Conservation (phyloP, 1,140 invertebrate genomes). For the Andrena cerasifolii region DNA sequence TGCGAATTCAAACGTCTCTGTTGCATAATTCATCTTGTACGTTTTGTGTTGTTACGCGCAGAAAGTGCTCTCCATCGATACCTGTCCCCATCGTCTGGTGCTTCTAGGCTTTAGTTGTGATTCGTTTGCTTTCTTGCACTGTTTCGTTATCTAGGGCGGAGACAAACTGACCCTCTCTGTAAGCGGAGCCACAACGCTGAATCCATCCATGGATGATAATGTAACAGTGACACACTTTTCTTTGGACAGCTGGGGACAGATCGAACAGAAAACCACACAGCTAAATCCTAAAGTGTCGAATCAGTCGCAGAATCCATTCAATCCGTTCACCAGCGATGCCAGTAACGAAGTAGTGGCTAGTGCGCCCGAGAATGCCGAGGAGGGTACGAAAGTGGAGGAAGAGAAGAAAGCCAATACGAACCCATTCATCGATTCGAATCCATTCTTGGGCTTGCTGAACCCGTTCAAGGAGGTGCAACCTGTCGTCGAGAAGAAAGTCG, state of each 20-base stretch:
- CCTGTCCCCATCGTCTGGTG: constrained; percentile 42
- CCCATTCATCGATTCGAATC: constrained; percentile 84
- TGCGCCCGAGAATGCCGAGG: constrained; percentile 55
- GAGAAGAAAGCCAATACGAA: constrained; percentile 82
- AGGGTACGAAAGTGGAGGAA: constrained; percentile 65
- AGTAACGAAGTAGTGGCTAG: constrained; percentile 57
- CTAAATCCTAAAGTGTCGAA: constrained; percentile 76
- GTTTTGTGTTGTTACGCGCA: not conserved
- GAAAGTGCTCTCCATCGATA: not conserved
- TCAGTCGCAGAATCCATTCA: constrained; percentile 79
- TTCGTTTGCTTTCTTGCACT: constrained; percentile 75
- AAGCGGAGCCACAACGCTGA: constrained; percentile 74
- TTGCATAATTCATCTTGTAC: not conserved
- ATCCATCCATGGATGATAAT: constrained; percentile 74
- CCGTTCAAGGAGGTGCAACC: constrained; percentile 78
- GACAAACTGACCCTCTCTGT: constrained; percentile 89
- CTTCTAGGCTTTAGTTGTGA: constrained; percentile 70
- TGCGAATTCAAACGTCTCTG: not conserved
- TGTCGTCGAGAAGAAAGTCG: constrained; percentile 65
- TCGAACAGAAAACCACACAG: constrained; percentile 79
- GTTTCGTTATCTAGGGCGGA: constrained; percentile 84
- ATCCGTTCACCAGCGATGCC: constrained; percentile 76
- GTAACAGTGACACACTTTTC: constrained; percentile 82
- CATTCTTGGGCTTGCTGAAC: constrained; percentile 80
- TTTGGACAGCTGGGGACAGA: constrained; percentile 80